Base-by-base conservation (phyloP, 2,113 vertebrate genomes). In the Malurus elegans region DNA sequence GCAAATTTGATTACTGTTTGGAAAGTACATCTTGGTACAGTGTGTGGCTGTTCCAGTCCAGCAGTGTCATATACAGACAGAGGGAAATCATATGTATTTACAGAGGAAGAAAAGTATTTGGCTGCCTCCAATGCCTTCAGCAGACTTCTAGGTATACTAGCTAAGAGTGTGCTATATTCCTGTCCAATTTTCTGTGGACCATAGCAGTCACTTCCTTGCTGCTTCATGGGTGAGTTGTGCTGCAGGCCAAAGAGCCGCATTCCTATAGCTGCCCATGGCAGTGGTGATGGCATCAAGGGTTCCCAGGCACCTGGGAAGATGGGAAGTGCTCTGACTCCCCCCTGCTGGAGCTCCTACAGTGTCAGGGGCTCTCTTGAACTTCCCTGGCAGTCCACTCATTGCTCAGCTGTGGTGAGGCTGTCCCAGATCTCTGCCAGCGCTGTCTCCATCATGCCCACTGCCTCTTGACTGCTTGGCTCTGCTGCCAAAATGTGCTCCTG, bases 321-420 rank as follows among this genome's bases (percentile, higher is more conserved):
- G 17, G 26, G 79, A 48, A 0, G 25, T 3, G 3, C 51, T 4
- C 1, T 1, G 0, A 26, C 8, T 70, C n/a, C 36, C 16, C 15
- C 84, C 34, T 60, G 29, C 54, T 1, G 0, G 6, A 50, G 17
- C 14, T 1, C 9, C 24, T 3, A 0, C 28, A 42, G 19, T 74
- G 32, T 56, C 72, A n/a, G 19, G 40, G 54, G 17, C 29, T 65
- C 56, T 60, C 38, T 53, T 7, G 12, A 44, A 14, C 14, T 36
- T 40, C 44, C 12, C 42, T 31, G n/a, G 51, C 8, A 79, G 20
- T 12, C 16, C 26, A 8, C 18, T 40, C 4, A 3, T 19, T 10
- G 10, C 50, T 81, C 12, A 19, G 17, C 34, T 42, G 7, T 14
- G 10, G 21, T 9, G 6, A 75, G 21, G 19, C 72, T 17, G 4